phyloP scores from a whole-genome alignment of 2,888 invertebrate species.

The Leptura quadrifasciata region DNA sequence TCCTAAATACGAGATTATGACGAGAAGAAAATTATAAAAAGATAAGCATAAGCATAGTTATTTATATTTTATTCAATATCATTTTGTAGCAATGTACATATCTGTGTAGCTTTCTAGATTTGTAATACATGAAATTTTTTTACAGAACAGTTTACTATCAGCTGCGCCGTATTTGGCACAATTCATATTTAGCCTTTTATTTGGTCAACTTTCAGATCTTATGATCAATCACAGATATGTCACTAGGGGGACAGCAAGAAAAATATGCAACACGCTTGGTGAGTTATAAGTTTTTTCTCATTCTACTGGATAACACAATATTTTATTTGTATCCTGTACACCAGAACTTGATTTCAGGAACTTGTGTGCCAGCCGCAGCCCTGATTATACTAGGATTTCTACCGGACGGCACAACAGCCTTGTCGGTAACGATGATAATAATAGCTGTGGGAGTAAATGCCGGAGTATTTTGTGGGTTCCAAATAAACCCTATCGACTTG shows the following conservation, averaged over 20 bases:
- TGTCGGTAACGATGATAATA: conserved; percentile 81
- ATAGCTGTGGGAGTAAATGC: conserved; percentile 86
- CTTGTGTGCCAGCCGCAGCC: conserved; percentile 68
- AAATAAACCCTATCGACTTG: conserved; percentile 89
- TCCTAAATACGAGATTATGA: no score
- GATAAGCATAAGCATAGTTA: no score
- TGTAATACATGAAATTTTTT: conserved; percentile 32
- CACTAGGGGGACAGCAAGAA: conserved; percentile 69
- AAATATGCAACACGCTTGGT: conserved; percentile 78
- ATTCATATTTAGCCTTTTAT: no score
- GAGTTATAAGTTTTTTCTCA: conserved; percentile 20
- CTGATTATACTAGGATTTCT: conserved; percentile 60
- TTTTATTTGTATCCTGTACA: no score
- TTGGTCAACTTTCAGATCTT: no score
- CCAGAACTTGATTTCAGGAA: conserved; percentile 67
- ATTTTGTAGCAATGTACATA: background rate
- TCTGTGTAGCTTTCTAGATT: no score
- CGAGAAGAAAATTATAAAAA: no score
- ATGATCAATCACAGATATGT: conserved; percentile 51
- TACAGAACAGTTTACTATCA: conserved; percentile 82
- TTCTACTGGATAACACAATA: no score
- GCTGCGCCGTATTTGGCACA: conserved; percentile 79
- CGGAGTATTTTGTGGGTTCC: conserved; percentile 84
- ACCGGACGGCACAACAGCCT: conserved; percentile 51
- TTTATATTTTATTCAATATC: background rate